Base-by-base conservation (phyloP, 1,140 invertebrate genomes). In the Cotesia glomerata region DNA sequence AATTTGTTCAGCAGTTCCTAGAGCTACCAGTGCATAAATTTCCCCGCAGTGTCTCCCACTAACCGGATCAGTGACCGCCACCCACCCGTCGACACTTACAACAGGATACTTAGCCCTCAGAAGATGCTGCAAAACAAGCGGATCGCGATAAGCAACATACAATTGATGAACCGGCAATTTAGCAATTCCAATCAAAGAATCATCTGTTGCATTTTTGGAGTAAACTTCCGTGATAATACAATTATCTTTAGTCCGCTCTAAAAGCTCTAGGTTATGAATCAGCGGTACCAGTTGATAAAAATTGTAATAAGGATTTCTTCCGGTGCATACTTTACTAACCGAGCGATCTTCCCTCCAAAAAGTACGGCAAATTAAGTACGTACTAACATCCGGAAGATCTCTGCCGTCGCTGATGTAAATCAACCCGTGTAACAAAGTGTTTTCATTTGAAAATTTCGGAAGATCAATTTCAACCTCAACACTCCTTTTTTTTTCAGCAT, bases 1-100 rank as follows among this genome's bases (percentile, higher is more conserved):
- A 52, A 91, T 90, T 81, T 91, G 90, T 58, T 88, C 82, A 39
- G 88, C 88, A 3, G 89, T 90, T 16, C 90, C 90, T 52, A 91
- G 85, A 35, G 90, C 90, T 14, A 91, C 80, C 0, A 91, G 70
- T 36, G 89, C 88, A 69, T 89, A 85, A 3, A 90, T 78, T 76
- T 91, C 85, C 4, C 90, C 90, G 67, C 85, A 76, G 13, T 83
- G 74, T 32, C 81, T 72, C 36, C 85, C 82, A 34, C 83, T 85
- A 56, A 88, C 74, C n/a, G 86, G 79, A 72, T 88, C 82, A 2
- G 81, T 72, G 69, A 91, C 87, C 5, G 87, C 81, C 39, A 90
- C 86, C 89, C 90, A 91, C 68, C 85, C 89, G 78, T 91, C 90
- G 8, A 90, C 88, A 51, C 89, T 88, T 64, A 91, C 89, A 14